Conservation (phyloP, 2,888 invertebrate species). For the Empis stercorea region DNA sequence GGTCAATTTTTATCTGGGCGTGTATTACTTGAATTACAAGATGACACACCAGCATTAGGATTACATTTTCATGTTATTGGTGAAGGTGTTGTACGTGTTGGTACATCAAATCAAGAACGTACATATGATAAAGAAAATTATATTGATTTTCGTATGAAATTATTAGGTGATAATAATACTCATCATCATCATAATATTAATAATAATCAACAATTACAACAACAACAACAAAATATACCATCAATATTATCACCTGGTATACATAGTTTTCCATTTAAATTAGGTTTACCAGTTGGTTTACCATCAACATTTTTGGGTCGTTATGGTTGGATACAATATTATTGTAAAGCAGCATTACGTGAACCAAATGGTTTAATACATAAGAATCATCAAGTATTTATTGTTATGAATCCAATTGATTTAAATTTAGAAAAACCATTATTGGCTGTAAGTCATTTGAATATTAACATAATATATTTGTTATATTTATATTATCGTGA, state of each 20-base stretch:
- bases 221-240: no score
- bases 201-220: no score
- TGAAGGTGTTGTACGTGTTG: constrained; percentile 82
- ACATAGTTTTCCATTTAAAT: constrained; percentile 88
- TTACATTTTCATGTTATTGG: constrained; percentile 89
- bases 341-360: constrained; percentile 76
- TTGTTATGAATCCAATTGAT: constrained; percentile 92
- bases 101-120: constrained; percentile 68
- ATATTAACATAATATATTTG: no score
- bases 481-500: no score
- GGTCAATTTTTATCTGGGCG: constrained; percentile 86
- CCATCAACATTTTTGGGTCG: constrained; percentile 89
- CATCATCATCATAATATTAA: no score
- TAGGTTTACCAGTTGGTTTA: constrained; percentile 76
- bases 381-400: constrained; percentile 94
- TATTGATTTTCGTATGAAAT: constrained; percentile 86
- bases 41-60: constrained; percentile 72
- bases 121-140: constrained; percentile 87
- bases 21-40: constrained; percentile 83
- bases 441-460: constrained; percentile 55
- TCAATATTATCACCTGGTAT: constrained; percentile 81
- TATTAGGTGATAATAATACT: constrained; percentile 59
- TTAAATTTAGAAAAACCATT: constrained; percentile 80
- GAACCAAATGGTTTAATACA: constrained; percentile 78
- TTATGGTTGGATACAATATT: constrained; percentile 92